A percentile compares a stretch with the other conserved stretches of the same genome.
phyloP scores from a whole-genome alignment of 2,797 vertebrate genomes.

The Eulemur mongoz region DNA sequence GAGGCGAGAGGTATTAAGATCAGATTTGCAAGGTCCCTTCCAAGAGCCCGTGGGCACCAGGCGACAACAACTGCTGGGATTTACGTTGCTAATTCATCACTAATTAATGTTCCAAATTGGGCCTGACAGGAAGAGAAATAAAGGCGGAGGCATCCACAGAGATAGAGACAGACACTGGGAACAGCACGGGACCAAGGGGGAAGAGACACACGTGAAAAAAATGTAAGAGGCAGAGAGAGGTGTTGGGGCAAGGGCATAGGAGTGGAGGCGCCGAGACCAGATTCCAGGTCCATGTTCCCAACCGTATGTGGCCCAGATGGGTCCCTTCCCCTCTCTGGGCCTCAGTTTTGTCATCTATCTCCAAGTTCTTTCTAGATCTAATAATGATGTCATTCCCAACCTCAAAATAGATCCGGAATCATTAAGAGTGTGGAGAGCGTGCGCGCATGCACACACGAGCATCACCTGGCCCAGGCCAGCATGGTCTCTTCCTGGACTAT shows the following conservation, averaged over 20 bases:
- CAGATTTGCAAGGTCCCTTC: constrained; percentile 78
- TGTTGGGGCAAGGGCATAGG: rapidly evolving
- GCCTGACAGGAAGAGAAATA: constrained; percentile 20
- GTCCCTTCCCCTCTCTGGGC: background rate
- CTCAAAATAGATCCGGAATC: background rate
- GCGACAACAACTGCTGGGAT: constrained; percentile 73
- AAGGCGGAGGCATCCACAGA: background rate
- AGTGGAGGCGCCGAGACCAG: rapidly evolving
- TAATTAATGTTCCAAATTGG: constrained; percentile 84
- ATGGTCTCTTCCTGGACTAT: background rate
- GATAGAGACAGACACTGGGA: background rate
- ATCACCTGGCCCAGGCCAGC: background rate
- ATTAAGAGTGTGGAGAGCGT: background rate
- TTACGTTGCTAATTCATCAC: constrained; percentile 81
- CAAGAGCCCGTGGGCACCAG: constrained; percentile 75
- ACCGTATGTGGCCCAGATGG: rapidly evolving
- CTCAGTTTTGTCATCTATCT: background rate
- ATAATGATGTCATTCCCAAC: background rate
- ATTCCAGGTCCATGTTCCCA: background rate
- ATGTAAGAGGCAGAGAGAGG: background rate
- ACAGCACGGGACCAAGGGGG: background rate
- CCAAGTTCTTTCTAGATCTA: background rate
- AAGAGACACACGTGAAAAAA: background rate
- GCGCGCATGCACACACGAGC: rapidly evolving
- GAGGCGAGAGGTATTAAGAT: constrained; percentile 80